These are phyloP conservation scores for Uromys caudimaculatus DNA, from an alignment of 2,797 vertebrate genomes.

Conservation along the genomic window DNA sequence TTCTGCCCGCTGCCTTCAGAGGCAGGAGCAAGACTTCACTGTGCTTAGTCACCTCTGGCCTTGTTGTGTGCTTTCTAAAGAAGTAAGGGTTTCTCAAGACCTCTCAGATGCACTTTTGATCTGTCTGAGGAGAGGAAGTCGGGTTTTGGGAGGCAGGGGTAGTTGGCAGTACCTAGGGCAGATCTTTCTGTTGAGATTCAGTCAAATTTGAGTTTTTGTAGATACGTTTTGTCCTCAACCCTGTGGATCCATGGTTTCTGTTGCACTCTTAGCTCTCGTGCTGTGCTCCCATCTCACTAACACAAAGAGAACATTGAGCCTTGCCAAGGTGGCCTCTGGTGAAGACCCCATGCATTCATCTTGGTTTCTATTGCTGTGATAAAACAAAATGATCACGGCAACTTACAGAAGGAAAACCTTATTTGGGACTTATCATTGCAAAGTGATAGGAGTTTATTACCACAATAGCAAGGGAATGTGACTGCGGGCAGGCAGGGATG, in stretches of 20 bases:
- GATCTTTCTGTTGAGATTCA: slow-evolving; percentile 12
- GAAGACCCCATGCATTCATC: background rate
- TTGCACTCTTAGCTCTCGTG: background rate
- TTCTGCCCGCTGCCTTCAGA: background rate
- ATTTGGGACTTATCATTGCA: background rate
- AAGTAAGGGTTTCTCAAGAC: background rate
- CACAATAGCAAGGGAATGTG: background rate
- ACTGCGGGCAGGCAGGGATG: background rate
- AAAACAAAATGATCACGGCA: background rate
- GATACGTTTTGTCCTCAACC: background rate
- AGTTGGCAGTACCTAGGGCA: slow-evolving; percentile 74
- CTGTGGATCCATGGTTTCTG: slow-evolving; percentile 36
- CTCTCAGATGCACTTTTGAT: background rate
- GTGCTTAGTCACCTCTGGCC: slow-evolving; percentile 73
- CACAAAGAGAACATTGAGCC: background rate
- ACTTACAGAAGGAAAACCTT: background rate
- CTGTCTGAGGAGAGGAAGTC: background rate
- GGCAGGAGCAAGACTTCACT: background rate
- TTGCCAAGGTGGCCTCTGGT: background rate
- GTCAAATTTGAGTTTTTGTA: background rate
- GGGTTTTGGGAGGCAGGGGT: background rate
- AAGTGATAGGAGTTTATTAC: background rate
- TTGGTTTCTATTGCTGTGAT: background rate
- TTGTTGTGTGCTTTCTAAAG: slow-evolving; percentile 31
- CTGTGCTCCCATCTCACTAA: background rate